Base-by-base conservation (phyloP, 2,113 vertebrate species). In the Corythoichthys haematopterus region DNA sequence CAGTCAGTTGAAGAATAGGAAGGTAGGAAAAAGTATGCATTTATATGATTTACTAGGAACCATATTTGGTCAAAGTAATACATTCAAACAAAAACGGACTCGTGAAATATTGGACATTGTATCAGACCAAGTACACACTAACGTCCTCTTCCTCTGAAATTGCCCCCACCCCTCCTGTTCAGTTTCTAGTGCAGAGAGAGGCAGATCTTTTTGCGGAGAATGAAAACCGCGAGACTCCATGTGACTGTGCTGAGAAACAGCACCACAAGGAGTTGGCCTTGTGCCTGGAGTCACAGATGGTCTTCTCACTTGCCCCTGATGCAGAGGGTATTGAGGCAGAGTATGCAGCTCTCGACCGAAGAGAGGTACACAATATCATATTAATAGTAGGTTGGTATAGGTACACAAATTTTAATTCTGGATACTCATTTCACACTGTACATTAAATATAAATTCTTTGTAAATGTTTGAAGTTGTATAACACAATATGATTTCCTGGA, bases 281-380 rank as follows among this genome's bases (percentile, higher is more conserved):
- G 57, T 94, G 95, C 88, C 91, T 99, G 87, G 97, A 99, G 91
- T 98, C 97, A 69, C 97, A 96, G 82, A 99, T 99, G 97, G 97
- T 99, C 72, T 98, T 99, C 90, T 98, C 96, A 67, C 92, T 91
- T 79, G 95, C 96, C 88, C 95, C 95, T 3, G 95, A 95, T 82
- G 95, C 95, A 50, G 95, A 96, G 86, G 94, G 93, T 82, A 94
- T 96, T 71, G 96, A 98, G 92, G 95, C 96, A 15, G 95, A 99
- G 87, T 98, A 98, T 70, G 95, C 96, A 71, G 95, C 95, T 72
- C 92, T 98, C 74, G 96, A 98, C 88, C 95, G 93, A 87, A 93
- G 93, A 92, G 96, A 99, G 97, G 97, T 98, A 90, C 70, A 74
- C 52, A 76, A 73, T 74, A 75, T 67, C 59, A 73, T 45, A 68